Base-by-base conservation (phyloP, 2,113 vertebrate genomes). In the Lophochroa leadbeateri region DNA sequence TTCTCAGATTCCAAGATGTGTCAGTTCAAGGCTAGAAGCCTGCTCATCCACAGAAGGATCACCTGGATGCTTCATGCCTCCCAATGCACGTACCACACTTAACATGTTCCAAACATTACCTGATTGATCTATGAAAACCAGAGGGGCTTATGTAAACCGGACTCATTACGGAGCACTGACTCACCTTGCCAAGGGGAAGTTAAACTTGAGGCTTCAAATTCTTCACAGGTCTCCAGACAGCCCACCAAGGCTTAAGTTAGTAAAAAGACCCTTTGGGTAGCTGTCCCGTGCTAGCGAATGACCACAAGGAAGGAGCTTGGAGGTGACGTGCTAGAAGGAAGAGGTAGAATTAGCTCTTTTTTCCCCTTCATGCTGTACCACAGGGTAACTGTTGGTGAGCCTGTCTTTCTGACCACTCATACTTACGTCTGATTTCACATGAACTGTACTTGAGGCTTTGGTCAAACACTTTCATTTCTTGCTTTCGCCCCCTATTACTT, bases 21-120 rank as follows among this genome's bases (percentile, higher is more conserved):
- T 52, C 72, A 9, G 35, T 69, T 87, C 24, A 33, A 53, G 72
- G 53, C 53, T 86, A 13, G 80, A 65, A 41, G 64, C 29, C 25
- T 41, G 4, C 29, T 74, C 1, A 0, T 47, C 33, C 52, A 28
- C 57, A 31, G 71, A 47, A 80, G 64, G 67, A 17, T 43, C 70
- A 60, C 23, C 23, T 46, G 79, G 57, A 25, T 85, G 61, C 67
- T 68, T 47, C 35, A 2, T 17, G 12, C 57, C 9, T 90, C 57
- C 43, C 67, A 50, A 0, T 4, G 11, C 24, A 5, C 13, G 0
- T 24, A 16, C 41, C 3, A 0, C 6, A 7, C 18, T 37, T 74
- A 24, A 11, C 6, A 0, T 8, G 18, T 46, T 86, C 76, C 69
- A 37, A 8, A 46, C 1, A 0, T 46, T 55, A 15, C 64, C 69